Evolutionary conservation across 2,797 vertebrate species (phyloP).

Genomic region (Acanthurus leucopareius): DNA sequence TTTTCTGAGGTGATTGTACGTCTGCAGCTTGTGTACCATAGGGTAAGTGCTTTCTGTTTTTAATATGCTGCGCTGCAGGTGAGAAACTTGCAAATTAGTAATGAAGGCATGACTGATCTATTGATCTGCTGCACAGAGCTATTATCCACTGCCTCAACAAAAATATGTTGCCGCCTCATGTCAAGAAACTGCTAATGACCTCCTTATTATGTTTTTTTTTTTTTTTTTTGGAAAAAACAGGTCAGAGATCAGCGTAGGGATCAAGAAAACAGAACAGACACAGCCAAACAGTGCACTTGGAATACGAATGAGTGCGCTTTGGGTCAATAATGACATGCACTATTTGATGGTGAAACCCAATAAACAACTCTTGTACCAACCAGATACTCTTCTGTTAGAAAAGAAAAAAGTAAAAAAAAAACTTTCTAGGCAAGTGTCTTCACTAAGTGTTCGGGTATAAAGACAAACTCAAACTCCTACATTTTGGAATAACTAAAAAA

Average conservation of each 20-base stretch:
- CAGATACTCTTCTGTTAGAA: neutral
- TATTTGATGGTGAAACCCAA: neutral
- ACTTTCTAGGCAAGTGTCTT: no score
- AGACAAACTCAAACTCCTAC: no score
- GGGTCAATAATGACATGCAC: neutral
- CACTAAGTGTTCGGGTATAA: no score
- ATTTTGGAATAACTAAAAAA: no score
- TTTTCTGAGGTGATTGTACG: slow-evolving; percentile 36
- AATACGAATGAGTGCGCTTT: slow-evolving; percentile 12
- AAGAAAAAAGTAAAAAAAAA: no score
- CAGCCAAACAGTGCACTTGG: neutral
- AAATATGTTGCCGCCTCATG: slow-evolving; percentile 22
- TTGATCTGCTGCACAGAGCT: slow-evolving; percentile 48
- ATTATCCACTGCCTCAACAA: slow-evolving; percentile 21
- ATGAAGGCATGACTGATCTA: slow-evolving; percentile 55
- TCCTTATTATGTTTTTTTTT: neutral
- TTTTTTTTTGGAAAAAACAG: neutral
- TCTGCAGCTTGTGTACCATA: slow-evolving; percentile 6
- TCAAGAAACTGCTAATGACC: slow-evolving; percentile 33
- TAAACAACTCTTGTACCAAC: neutral
- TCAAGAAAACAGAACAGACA: slow-evolving; percentile 1
- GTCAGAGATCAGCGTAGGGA: slow-evolving; percentile 30
- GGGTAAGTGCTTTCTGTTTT: neutral
- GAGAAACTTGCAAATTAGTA: slow-evolving; percentile 32
- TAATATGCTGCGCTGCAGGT: slow-evolving; percentile 14